These are phyloP conservation scores for Bilobella aurantiaca DNA, from an alignment of 1,140 invertebrate species.

Conservation along the genomic window DNA sequence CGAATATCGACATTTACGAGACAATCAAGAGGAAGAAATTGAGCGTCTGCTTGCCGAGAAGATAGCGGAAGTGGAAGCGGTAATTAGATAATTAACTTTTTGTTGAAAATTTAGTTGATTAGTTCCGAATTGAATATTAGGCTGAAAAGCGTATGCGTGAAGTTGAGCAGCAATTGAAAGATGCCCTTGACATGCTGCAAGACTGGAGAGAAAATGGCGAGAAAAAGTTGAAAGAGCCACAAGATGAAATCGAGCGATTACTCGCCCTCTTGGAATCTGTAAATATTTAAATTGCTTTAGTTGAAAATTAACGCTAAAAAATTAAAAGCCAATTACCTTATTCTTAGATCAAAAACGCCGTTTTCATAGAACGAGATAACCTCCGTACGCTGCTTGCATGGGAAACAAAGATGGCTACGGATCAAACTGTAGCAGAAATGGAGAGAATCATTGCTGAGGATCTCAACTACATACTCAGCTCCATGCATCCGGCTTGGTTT, in stretches of 20 bases:
- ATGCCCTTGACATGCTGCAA: constrained; percentile 14
- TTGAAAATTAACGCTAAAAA: background rate
- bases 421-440: constrained; percentile 27
- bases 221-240: constrained; percentile 13
- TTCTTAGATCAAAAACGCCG: constrained; percentile 20
- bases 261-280: constrained; percentile 15
- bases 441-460: constrained; percentile 26
- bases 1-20: constrained; percentile 17
- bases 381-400: constrained; percentile 19
- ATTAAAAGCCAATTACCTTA: background rate
- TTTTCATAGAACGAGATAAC: constrained; percentile 24
- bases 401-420: constrained; percentile 26
- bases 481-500: constrained; percentile 31
- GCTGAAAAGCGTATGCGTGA: constrained; percentile 13
- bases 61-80: constrained; percentile 22
- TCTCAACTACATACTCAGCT: constrained; percentile 23
- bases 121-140: background rate
- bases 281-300: background rate
- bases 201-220: constrained; percentile 25
- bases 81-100: constrained; percentile 9
- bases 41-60: constrained; percentile 17
- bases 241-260: constrained; percentile 25
- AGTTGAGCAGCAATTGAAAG: constrained; percentile 19
- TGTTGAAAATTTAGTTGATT: background rate
- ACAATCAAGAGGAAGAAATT: constrained; percentile 29